Evolutionary conservation across 2,113 vertebrate genomes (phyloP).

Genomic region (Gymnarchus niloticus): DNA sequence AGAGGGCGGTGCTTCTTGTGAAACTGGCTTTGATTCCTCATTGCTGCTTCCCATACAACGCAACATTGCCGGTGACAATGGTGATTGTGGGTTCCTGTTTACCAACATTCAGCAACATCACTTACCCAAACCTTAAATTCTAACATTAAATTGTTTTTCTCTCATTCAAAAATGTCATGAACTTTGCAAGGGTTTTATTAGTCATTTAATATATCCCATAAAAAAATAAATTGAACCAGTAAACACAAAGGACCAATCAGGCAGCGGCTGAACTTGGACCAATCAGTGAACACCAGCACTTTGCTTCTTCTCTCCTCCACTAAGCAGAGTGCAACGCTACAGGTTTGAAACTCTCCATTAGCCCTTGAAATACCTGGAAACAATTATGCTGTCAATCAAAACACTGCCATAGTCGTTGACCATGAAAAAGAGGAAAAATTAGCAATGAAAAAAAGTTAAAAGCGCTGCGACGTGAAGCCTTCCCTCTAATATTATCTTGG

Average conservation of each 20-base stretch:
- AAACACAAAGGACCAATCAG: neutral
- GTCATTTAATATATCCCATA: neutral
- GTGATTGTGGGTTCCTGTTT: neutral
- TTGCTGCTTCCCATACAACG: neutral
- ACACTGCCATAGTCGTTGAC: conserved; percentile 30
- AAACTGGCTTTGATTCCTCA: neutral
- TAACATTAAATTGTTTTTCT: neutral
- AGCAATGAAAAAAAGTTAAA: conserved; percentile 41
- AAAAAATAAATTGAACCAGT: neutral
- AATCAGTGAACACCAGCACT: neutral
- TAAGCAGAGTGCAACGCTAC: neutral
- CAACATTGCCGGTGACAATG: too few relatives aligned
- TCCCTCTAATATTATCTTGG: conserved; percentile 56
- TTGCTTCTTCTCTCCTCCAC: neutral
- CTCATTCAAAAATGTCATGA: neutral
- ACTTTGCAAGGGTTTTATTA: neutral
- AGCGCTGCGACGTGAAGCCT: conserved; percentile 43
- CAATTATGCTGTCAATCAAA: conserved; percentile 42
- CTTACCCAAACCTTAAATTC: neutral
- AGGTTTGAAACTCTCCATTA: conserved; percentile 33
- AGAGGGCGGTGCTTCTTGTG: neutral
- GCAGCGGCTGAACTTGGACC: neutral
- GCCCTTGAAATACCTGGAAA: conserved; percentile 37
- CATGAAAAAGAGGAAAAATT: conserved; percentile 44
- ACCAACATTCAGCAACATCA: neutral